Evolutionary conservation across 2,888 invertebrate genomes (phyloP).

Genomic region (Teinopalpus imperialis): DNA sequence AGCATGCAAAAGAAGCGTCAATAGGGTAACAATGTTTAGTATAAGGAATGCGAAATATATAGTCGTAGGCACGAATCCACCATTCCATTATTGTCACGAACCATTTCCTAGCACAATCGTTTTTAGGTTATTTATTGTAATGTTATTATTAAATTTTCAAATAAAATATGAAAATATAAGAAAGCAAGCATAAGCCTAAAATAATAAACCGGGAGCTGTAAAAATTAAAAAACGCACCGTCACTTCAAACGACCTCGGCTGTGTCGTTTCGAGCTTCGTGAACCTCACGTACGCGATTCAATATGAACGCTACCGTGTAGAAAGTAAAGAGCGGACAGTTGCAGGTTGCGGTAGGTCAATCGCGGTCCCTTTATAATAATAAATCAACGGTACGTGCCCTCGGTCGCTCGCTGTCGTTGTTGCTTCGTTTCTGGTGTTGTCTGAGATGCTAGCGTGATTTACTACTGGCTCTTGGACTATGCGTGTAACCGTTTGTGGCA

Average conservation of each 20-base stretch:
- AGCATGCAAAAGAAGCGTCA: too few species aligned
- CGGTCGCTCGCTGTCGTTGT: constrained; percentile 20
- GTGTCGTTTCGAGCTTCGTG: neutral
- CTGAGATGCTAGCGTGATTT: constrained; percentile 15
- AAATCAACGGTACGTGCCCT: constrained; percentile 30
- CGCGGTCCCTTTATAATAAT: constrained; percentile 30
- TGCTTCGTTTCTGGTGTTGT: constrained; percentile 10
- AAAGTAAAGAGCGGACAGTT: constrained; percentile 31
- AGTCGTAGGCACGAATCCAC: too few species aligned
- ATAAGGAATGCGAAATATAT: too few species aligned
- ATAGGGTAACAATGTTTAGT: too few species aligned
- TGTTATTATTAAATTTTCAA: too few species aligned
- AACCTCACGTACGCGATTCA: constrained; percentile 20
- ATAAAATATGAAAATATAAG: neutral
- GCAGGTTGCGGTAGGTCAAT: constrained; percentile 32
- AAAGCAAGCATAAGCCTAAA: neutral
- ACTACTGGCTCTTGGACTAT: constrained; percentile 10
- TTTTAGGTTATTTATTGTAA: too few species aligned
- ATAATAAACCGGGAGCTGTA: neutral
- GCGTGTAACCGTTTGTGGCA: constrained; percentile 1
- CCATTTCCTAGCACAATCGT: neutral
- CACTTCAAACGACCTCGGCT: neutral
- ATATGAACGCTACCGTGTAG: constrained; percentile 36
- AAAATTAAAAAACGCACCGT: neutral
- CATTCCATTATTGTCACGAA: too few species aligned